Percentiles rank a stretch among this genome's conserved stretches.
These are phyloP conservation scores for Psilanteris sp. DNA, from an alignment of 1,140 invertebrate species.

Conservation along the genomic window DNA sequence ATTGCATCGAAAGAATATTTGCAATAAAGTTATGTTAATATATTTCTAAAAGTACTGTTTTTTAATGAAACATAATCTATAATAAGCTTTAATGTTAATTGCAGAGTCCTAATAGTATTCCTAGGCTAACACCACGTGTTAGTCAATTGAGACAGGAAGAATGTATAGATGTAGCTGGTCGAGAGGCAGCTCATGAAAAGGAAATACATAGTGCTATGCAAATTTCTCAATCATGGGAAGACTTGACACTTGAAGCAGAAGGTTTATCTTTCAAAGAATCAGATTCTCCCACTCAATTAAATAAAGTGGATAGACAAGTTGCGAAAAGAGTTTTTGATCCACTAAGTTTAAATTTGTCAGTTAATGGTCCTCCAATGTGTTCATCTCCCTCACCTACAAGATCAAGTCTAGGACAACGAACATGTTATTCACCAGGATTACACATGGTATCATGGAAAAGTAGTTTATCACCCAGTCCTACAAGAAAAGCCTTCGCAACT, in stretches of 20 bases:
- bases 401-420: constrained; percentile 79
- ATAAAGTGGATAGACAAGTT: constrained; percentile 72
- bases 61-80: no score
- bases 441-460: constrained; percentile 81
- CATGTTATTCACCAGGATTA: constrained; percentile 84
- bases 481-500: constrained; percentile 88
- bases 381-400: constrained; percentile 86
- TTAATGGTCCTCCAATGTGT: constrained; percentile 77
- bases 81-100: no score
- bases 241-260: constrained; percentile 87
- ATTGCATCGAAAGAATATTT: no score
- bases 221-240: constrained; percentile 94
- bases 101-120: constrained; percentile 80
- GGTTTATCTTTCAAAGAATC: constrained; percentile 78
- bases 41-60: no score
- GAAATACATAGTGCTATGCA: constrained; percentile 93
- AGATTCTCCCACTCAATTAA: constrained; percentile 72
- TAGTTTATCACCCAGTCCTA: constrained; percentile 89
- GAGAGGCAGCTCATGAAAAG: constrained; percentile 93
- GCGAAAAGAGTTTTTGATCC: constrained; percentile 76
- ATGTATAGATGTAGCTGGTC: constrained; percentile 88
- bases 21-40: no score
- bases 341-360: constrained; percentile 74
- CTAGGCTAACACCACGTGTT: constrained; percentile 89
- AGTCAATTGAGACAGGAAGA: constrained; percentile 93